Evolutionary conservation across 2,888 invertebrate genomes (phyloP), one percentile per base, ranked within the genome.

Genomic region (Temnothorax unifasciatus): DNA sequence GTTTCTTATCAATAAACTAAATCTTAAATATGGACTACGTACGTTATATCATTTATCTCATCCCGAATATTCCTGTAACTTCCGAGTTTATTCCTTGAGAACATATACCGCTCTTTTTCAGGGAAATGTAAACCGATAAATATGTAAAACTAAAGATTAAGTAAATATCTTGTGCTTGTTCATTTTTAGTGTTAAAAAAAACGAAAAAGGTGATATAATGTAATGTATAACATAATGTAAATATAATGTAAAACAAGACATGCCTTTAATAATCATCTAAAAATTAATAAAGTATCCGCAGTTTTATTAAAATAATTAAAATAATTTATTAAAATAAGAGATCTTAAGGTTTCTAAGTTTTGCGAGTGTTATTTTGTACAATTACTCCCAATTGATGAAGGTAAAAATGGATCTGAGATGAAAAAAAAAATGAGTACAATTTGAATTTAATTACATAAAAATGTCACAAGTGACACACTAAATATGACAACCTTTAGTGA

Each of bases 1-100:
- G 79, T 79, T 79, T 79, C 79, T 79, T 79, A 79, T 79, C 73
- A 79, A 79, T 79, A 79, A 79, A 79, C 38, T 79, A 79, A 68
- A 79, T 59, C 71, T 73, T 73, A 71, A 79, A 79, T 79, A 79
- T 68, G 47, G 21, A 75, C 25, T 38, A 11, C 41, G 21, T 6
- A 38, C 4, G 11, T 29, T 50, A 18, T 15, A 68, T 0, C 2
- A 41, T 41, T 69, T 57, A 69, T 34, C 44, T 15, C 9, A 38
- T 6, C 6, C 15, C 29, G 1, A 13, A 41, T 59, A 38, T 44
- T 18, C 9, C 11, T 41, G 8, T 75, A 64, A 64, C 41, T 41
- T 3, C 9, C 4, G 9, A 63, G 9, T 29, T 75, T 15, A 63
- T 74, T 18, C 21, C 29, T 74, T 21, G 3, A 73, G 9, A 13